Evolutionary conservation across 2,113 vertebrate species (phyloP).

Genomic region (Nematolebias whitei): DNA sequence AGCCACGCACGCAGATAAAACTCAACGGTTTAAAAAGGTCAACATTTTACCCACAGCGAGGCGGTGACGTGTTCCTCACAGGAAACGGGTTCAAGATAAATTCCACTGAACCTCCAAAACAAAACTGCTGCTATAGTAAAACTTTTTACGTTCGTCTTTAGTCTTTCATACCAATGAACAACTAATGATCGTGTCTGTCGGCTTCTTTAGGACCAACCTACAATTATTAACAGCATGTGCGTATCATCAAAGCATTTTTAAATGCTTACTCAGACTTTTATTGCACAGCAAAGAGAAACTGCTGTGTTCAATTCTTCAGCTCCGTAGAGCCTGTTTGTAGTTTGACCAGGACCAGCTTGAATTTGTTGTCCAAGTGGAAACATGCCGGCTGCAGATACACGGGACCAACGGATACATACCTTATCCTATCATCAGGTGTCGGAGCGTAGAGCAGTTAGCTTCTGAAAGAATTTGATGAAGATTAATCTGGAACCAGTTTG

Average conservation of each 20-base stretch:
- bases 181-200: too few species aligned
- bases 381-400: neutral
- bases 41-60: neutral
- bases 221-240: too few species aligned
- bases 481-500: constrained; percentile 48
- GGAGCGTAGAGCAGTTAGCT: neutral
- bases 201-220: too few species aligned
- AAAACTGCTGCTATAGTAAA: neutral
- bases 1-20: neutral
- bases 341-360: neutral
- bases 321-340: too few species aligned
- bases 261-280: too few species aligned
- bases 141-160: too few species aligned
- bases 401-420: neutral
- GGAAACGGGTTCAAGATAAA: neutral
- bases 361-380: neutral
- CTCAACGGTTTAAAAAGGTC: neutral
- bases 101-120: neutral
- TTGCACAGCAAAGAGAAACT: neutral
- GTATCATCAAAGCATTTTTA: too few species aligned
- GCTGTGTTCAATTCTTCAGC: too few species aligned
- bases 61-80: neutral
- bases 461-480: constrained; percentile 13
- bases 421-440: constrained; percentile 1
- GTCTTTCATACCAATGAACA: too few species aligned